Percentiles rank a stretch among this genome's conserved stretches.
phyloP scores from a whole-genome alignment of 2,113 vertebrate species.

The Macrotis lagotis region DNA sequence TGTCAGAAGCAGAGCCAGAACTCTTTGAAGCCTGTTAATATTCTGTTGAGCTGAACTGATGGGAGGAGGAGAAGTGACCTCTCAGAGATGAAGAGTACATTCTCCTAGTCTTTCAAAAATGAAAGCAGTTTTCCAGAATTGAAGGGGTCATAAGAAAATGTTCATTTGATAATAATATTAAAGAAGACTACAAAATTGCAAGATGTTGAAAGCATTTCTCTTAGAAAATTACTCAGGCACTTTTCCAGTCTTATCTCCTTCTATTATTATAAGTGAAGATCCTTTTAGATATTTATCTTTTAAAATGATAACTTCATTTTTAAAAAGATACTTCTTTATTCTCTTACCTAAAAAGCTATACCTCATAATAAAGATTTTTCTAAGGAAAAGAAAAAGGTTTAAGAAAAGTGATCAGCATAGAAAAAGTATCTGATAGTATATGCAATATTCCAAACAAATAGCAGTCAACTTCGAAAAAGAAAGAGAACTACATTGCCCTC shows the following conservation, averaged over 20 bases:
- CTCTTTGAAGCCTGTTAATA: not conserved
- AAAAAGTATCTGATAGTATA: too few species aligned
- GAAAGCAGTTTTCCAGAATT: not conserved
- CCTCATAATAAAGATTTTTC: not conserved
- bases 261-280: not conserved
- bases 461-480: too few species aligned
- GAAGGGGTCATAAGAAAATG: not conserved
- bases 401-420: too few species aligned
- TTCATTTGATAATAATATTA: too few species aligned
- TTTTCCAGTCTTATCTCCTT: not conserved
- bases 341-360: not conserved
- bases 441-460: too few species aligned
- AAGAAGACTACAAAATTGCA: not conserved
- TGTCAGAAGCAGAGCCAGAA: not conserved
- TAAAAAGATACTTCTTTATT: not conserved
- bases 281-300: not conserved
- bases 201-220: not conserved
- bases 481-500: not conserved
- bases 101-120: not conserved
- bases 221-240: not conserved
- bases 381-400: too few species aligned
- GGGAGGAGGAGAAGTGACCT: not conserved
- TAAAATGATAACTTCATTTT: not conserved
- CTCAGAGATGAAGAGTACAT: not conserved
- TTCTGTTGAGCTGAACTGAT: not conserved